These are phyloP conservation scores for Lepilemur ruficaudatus DNA, from an alignment of 2,797 vertebrate species.

Conservation along the genomic window DNA sequence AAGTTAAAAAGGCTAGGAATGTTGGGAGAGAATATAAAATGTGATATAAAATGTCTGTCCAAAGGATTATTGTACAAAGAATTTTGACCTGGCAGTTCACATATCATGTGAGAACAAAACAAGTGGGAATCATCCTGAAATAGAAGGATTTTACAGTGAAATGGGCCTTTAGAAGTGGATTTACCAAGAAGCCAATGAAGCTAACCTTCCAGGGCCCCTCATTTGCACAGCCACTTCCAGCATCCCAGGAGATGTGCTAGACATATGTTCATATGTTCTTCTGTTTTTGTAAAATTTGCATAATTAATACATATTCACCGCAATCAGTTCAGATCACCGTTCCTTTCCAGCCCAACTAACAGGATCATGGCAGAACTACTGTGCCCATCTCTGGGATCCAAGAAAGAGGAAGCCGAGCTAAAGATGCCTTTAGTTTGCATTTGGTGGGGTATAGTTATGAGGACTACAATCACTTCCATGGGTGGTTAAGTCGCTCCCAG, in stretches of 20 bases:
- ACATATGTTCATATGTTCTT: neutral
- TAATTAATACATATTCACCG: neutral
- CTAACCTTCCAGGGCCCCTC: neutral
- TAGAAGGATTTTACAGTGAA: conserved; percentile 15
- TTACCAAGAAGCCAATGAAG: neutral
- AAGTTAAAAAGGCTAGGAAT: conserved; percentile 44
- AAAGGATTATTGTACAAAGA: conserved; percentile 46
- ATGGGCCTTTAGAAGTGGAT: neutral
- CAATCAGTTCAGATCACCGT: neutral
- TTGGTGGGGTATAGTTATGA: neutral
- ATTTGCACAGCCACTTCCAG: neutral
- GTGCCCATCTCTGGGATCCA: neutral
- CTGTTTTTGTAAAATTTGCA: neutral
- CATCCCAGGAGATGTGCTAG: neutral
- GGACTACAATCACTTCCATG: neutral
- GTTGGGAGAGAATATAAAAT: conserved; percentile 58
- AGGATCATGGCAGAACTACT: neutral
- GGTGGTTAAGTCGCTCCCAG: neutral
- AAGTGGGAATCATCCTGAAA: neutral
- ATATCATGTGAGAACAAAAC: conserved; percentile 48
- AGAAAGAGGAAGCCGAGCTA: neutral
- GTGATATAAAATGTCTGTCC: conserved; percentile 47
- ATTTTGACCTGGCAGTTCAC: conserved; percentile 52
- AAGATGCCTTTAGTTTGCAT: neutral
- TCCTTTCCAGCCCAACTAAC: neutral